These are phyloP conservation scores for Cercopithecus diana DNA, from an alignment of 2,797 vertebrate species.

Conservation along the genomic window DNA sequence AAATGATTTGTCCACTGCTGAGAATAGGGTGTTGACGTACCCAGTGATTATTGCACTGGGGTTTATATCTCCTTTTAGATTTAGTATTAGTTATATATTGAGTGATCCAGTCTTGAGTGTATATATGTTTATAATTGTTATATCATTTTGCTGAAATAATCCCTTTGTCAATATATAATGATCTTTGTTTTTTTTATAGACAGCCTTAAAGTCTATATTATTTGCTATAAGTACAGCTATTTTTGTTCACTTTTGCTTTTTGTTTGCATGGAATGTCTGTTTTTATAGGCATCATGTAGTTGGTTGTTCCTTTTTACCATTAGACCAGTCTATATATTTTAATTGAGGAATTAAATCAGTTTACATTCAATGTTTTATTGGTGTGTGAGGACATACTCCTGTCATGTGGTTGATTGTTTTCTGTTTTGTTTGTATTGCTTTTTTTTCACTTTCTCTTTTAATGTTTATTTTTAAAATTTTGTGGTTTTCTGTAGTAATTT, in stretches of 20 bases:
- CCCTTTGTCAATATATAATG: neutral
- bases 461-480: neutral
- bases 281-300: neutral
- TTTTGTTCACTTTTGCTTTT: neutral
- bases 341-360: neutral
- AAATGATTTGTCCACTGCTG: neutral
- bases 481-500: neutral
- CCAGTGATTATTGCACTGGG: neutral
- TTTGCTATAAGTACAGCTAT: neutral
- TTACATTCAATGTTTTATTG: neutral
- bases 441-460: neutral
- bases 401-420: neutral
- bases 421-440: neutral
- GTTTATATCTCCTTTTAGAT: neutral
- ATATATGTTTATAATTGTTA: neutral
- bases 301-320: neutral
- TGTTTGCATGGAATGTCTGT: neutral
- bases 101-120: neutral
- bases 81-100: neutral
- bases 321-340: neutral
- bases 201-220: neutral
- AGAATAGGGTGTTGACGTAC: neutral
- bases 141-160: neutral
- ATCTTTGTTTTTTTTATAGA: neutral
- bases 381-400: neutral